Conservation (phyloP, 2,888 invertebrate species). For the Cremastinae sp. region DNA sequence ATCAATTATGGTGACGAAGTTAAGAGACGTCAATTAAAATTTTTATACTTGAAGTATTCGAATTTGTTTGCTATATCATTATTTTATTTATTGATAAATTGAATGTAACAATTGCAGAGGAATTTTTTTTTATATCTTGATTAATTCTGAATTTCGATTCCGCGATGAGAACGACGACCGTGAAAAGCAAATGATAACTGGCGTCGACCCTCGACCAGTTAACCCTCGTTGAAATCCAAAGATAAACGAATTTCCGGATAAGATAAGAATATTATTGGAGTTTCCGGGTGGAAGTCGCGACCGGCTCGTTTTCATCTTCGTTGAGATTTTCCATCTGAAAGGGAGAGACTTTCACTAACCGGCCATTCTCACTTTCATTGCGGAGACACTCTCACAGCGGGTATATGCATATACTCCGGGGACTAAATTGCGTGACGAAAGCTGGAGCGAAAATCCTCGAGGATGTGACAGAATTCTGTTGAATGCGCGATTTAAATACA, state of each 20-base stretch:
- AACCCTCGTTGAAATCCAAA: conserved; percentile 33
- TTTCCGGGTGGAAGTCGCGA: conserved; percentile 26
- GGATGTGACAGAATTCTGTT: not conserved
- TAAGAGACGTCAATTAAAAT: not conserved
- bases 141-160: too few species aligned
- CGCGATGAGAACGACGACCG: too few species aligned
- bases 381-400: not conserved
- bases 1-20: conserved; percentile 1
- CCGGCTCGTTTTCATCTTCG: conserved; percentile 1
- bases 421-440: not conserved
- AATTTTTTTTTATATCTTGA: not conserved
- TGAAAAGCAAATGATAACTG: conserved; percentile 3
- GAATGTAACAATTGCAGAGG: not conserved
- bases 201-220: conserved; percentile 2
- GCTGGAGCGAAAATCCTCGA: not conserved
- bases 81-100: not conserved
- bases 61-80: not conserved
- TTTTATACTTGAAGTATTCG: conserved; percentile 9
- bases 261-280: conserved; percentile 47
- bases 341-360: conserved; percentile 24
- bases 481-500: not conserved
- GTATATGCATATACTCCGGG: not conserved
- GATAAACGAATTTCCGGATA: conserved; percentile 44
- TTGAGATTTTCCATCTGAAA: conserved; percentile 5
- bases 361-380: conserved; percentile 9